Base-by-base conservation (phyloP, 2,797 vertebrate genomes). In the Anomalospiza imberbis region DNA sequence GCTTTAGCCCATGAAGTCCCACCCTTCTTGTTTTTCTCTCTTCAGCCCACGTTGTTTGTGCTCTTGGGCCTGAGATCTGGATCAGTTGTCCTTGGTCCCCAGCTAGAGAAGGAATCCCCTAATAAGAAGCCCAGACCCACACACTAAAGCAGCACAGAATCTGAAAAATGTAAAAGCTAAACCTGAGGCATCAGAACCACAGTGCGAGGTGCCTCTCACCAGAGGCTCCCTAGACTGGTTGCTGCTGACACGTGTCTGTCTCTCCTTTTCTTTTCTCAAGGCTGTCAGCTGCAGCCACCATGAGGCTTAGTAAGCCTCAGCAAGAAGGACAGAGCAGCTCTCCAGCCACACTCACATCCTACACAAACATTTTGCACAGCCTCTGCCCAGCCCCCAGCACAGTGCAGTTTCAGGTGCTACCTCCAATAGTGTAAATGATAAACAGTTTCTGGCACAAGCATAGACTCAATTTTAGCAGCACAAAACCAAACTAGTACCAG, bases 271-370 rank as follows among this genome's bases (percentile, higher is more conserved):
- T 68, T 20, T 70, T 57, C 63, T 62, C 85, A 40, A 47, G 53
- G 34, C 55, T 51, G 25, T 24, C n/a, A 60, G 68, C 68, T 65
- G 26, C 60, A 51, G 62, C 72, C 65, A 25, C 21, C 26, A 9
- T 0, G 0, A 68, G 54, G 32, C 25, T 66, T 8, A 17, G 22
- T 13, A n/a, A n/a, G n/a, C n/a, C n/a, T 12, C 32, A 54, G 40
- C 38, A 73, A 63, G 21, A 57, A 26, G 48, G 53, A 7, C 42
- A 53, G 50, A 11, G 12, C 12, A 40, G 47, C 31, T 53, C 12
- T 29, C 42, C 76, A 45, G 91, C 40, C 65, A 63, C 60, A 15
- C 32, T 75, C 62, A n/a, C 0, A 1, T 51, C 55, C 55, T 44
- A 29, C 54, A 38, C 38, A 32, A 29, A 60, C 1, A 3, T n/a